A percentile compares a stretch with the other conserved stretches of the same genome.
These are phyloP conservation scores for Leucoptera coffeella DNA, from an alignment of 2,888 invertebrate species.

Conservation along the genomic window DNA sequence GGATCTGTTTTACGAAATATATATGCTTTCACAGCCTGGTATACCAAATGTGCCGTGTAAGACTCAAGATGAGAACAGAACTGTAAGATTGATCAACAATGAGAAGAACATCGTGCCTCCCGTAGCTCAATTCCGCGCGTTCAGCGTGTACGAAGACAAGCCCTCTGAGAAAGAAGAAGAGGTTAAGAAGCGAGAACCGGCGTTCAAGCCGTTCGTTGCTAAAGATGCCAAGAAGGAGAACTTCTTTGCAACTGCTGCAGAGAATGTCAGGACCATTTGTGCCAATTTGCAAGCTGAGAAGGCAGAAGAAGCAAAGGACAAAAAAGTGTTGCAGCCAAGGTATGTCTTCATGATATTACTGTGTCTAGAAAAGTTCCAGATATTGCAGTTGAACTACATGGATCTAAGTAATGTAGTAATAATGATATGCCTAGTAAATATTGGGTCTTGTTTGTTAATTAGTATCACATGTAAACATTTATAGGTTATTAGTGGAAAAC, in stretches of 20 bases:
- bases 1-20: constrained; percentile 5
- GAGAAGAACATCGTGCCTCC: constrained; percentile 51
- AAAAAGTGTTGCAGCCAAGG: constrained; percentile 19
- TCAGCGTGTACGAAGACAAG: constrained; percentile 68
- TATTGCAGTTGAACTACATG: too few species aligned
- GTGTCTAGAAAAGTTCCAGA: too few species aligned
- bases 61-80: constrained; percentile 42
- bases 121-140: constrained; percentile 69
- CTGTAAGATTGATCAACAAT: constrained; percentile 38
- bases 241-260: constrained; percentile 23
- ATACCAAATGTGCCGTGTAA: constrained; percentile 39
- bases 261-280: constrained; percentile 27
- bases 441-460: too few species aligned
- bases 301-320: constrained; percentile 22
- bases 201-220: constrained; percentile 33
- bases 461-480: too few species aligned
- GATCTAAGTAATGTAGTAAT: too few species aligned
- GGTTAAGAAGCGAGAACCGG: constrained; percentile 32
- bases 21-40: constrained; percentile 18
- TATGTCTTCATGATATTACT: constrained; percentile 11
- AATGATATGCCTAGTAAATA: too few species aligned
- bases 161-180: constrained; percentile 29
- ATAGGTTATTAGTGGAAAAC: too few species aligned
- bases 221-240: constrained; percentile 31
- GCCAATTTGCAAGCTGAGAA: constrained; percentile 20